phyloP scores from a whole-genome alignment of 2,113 vertebrate species.

The Progne subis region DNA sequence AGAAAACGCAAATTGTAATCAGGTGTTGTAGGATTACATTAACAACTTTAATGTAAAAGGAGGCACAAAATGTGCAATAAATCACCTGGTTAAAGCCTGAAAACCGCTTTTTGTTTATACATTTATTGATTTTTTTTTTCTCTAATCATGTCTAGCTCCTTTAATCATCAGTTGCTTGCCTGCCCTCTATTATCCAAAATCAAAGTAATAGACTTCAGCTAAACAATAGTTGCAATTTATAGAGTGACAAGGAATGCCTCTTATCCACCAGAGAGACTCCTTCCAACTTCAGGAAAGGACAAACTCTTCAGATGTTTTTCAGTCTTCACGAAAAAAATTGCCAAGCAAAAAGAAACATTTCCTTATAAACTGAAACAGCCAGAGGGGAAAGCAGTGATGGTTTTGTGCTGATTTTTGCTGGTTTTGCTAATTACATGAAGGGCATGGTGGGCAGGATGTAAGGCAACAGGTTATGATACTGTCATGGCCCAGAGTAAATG shows the following conservation, averaged over 20 bases:
- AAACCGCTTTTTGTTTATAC: slow-evolving; percentile 57
- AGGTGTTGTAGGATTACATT: not conserved
- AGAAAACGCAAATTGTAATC: not conserved
- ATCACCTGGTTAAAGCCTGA: slow-evolving; percentile 44
- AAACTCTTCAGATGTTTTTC: not conserved
- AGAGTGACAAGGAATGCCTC: not conserved
- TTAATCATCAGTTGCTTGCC: slow-evolving; percentile 36
- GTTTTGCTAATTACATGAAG: not conserved
- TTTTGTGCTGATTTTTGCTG: not conserved
- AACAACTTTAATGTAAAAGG: slow-evolving; percentile 33
- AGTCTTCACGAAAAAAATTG: not conserved
- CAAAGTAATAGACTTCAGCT: slow-evolving; percentile 53
- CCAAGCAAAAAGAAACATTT: not conserved
- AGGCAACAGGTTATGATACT: not conserved
- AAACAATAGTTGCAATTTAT: slow-evolving; percentile 54
- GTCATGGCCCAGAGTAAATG: not conserved
- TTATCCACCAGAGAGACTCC: slow-evolving; percentile 7
- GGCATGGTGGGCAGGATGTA: not conserved
- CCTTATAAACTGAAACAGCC: not conserved
- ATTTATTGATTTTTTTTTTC: slow-evolving; percentile 61
- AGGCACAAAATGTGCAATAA: slow-evolving; percentile 1
- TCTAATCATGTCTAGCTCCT: slow-evolving; percentile 49
- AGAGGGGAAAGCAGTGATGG: not conserved
- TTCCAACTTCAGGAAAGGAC: not conserved
- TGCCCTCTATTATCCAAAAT: slow-evolving; percentile 54